Evolutionary conservation across 2,888 invertebrate species (phyloP).

Genomic region (Eupithecia dodoneata): DNA sequence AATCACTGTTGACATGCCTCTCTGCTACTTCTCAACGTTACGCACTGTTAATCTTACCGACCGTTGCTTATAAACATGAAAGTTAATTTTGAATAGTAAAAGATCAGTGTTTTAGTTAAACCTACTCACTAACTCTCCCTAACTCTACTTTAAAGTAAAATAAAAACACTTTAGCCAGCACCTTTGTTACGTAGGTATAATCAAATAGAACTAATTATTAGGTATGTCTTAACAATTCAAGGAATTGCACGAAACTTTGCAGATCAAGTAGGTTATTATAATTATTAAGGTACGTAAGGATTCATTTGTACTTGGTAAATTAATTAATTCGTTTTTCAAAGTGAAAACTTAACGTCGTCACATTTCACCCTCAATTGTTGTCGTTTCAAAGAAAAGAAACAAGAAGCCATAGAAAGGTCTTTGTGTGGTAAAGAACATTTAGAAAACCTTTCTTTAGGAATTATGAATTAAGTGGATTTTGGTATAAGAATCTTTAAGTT

Average conservation of each 20-base stretch:
- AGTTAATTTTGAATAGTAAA: not conserved
- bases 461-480: constrained; percentile 64
- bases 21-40: constrained; percentile 70
- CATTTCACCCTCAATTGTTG: constrained; percentile 27
- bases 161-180: not conserved
- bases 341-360: not conserved
- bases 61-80: constrained; percentile 13
- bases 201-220: not conserved
- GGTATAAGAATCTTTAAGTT: constrained; percentile 20
- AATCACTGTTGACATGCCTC: constrained; percentile 71
- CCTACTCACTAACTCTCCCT: too few relatives aligned
- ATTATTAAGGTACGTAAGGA: not conserved
- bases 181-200: not conserved
- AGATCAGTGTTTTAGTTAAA: not conserved
- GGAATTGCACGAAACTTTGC: not conserved
- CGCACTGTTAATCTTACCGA: constrained; percentile 64
- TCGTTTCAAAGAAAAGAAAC: constrained; percentile 38
- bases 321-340: not conserved
- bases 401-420: constrained; percentile 51
- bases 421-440: constrained; percentile 42
- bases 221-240: not conserved
- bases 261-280: not conserved
- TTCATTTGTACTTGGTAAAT: not conserved
- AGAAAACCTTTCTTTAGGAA: constrained; percentile 48
- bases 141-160: not conserved